A percentile compares a stretch with the other conserved stretches of the same genome.
Evolutionary conservation across 2,888 invertebrate genomes (phyloP).

Genomic region (Alviniconcha strummeri): DNA sequence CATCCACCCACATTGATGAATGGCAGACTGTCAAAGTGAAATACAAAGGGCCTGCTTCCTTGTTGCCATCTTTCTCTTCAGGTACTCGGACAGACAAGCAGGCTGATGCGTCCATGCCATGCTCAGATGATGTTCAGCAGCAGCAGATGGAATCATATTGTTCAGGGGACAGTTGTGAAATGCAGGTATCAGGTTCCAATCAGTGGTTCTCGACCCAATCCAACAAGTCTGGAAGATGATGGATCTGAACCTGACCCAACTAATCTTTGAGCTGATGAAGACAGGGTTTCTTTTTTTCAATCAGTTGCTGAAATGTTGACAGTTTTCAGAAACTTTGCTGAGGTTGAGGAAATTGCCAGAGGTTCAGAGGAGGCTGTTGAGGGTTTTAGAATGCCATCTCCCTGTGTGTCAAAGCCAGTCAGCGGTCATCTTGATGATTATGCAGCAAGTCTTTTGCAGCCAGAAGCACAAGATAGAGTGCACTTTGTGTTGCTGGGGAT

Average conservation of each 20-base stretch:
- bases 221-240: too few species aligned
- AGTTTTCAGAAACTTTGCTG: neutral
- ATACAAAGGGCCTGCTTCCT: too few species aligned
- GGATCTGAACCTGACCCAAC: too few species aligned
- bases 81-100: too few species aligned
- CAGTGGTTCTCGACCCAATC: too few species aligned
- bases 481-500: neutral
- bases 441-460: neutral
- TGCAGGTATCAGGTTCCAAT: too few species aligned
- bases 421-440: neutral
- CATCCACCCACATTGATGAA: neutral
- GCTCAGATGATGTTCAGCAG: too few species aligned
- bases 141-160: too few species aligned
- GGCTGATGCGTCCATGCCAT: too few species aligned
- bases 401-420: neutral
- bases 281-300: neutral
- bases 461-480: neutral
- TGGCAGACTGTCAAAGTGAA: too few species aligned
- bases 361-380: neutral
- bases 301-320: neutral
- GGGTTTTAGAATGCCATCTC: neutral
- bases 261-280: neutral
- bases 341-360: neutral
- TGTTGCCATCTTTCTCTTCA: too few species aligned
- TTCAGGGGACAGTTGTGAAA: too few species aligned